Evolutionary conservation across 2,797 vertebrate species (phyloP).

Genomic region (Anolis apletophallus): DNA sequence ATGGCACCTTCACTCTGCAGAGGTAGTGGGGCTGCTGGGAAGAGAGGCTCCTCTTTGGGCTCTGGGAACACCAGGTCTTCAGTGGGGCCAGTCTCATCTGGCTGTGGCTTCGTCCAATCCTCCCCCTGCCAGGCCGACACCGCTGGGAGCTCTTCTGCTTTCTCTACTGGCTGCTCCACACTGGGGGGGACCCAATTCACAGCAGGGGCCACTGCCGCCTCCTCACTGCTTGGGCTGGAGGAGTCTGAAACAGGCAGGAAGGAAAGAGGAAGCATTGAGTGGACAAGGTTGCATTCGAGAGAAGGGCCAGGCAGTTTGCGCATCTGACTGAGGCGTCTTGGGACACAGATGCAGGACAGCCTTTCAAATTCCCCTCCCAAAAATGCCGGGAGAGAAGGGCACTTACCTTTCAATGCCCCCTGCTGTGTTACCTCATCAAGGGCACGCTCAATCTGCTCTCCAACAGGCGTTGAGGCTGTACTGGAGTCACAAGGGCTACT

Average conservation of each 20-base stretch:
- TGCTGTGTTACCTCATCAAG: slow-evolving; percentile 65
- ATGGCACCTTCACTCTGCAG: slow-evolving; percentile 39
- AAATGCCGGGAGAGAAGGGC: not conserved
- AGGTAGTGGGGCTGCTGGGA: slow-evolving; percentile 20
- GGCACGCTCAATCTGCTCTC: slow-evolving; percentile 66
- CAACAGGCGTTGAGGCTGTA: slow-evolving; percentile 71
- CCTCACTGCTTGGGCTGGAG: slow-evolving; percentile 67
- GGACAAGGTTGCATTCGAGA: not conserved
- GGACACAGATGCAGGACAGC: not conserved
- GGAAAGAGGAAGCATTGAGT: slow-evolving; percentile 15
- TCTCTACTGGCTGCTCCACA: slow-evolving; percentile 62
- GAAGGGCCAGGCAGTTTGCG: not conserved
- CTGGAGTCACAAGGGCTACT: slow-evolving; percentile 80
- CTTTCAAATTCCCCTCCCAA: slow-evolving; percentile 4
- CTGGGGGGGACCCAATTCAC: slow-evolving; percentile 61
- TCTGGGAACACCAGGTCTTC: slow-evolving; percentile 74
- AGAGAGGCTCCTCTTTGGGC: slow-evolving; percentile 50
- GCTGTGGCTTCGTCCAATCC: slow-evolving; percentile 55
- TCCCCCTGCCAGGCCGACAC: slow-evolving; percentile 41
- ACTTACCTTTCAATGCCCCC: slow-evolving; percentile 69
- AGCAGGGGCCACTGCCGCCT: slow-evolving; percentile 45
- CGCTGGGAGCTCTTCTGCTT: slow-evolving; percentile 48
- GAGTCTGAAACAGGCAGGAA: slow-evolving; percentile 63
- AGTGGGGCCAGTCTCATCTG: slow-evolving; percentile 33
- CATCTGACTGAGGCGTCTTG: slow-evolving; percentile 34